Conservation (phyloP, 2,113 vertebrate species). For the Phylloscopus trochilus region DNA sequence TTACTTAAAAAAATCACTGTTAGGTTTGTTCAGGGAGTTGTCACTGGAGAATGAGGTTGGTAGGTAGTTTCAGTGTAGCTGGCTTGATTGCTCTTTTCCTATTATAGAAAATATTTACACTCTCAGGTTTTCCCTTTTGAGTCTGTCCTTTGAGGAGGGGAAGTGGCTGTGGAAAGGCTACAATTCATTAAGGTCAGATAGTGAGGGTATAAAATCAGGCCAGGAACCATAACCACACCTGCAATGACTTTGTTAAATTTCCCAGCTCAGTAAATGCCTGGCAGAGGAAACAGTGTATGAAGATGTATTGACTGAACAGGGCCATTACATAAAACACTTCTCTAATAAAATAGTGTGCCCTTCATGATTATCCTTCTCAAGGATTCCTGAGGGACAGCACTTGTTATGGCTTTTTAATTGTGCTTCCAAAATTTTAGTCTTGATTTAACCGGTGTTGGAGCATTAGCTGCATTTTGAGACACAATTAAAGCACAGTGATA, state of each 20-base stretch:
- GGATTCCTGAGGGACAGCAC: not conserved
- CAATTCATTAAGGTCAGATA: constrained; percentile 23
- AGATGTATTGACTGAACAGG: constrained; percentile 16
- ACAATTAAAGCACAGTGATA: constrained; percentile 6
- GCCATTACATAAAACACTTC: not conserved
- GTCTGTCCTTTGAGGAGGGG: not conserved
- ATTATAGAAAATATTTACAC: not conserved
- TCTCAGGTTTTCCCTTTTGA: not conserved
- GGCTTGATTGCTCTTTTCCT: not conserved
- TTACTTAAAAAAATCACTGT: not conserved
- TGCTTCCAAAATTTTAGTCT: constrained; percentile 10
- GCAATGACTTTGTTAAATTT: constrained; percentile 38
- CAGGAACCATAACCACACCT: not conserved
- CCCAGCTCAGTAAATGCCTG: constrained; percentile 14
- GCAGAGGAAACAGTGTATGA: not conserved
- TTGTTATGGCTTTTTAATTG: constrained; percentile 43
- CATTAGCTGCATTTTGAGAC: constrained; percentile 25
- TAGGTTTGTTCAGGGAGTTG: not conserved
- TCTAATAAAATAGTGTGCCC: not conserved
- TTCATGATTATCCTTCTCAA: not conserved
- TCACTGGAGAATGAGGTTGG: not conserved
- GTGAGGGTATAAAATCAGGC: not conserved
- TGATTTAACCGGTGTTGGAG: not conserved
- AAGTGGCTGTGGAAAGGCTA: not conserved
- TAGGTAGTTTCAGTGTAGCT: not conserved